These are phyloP conservation scores for Drosophila quadrilineata DNA, from an alignment of 1,140 invertebrate species.

Conservation along the genomic window DNA sequence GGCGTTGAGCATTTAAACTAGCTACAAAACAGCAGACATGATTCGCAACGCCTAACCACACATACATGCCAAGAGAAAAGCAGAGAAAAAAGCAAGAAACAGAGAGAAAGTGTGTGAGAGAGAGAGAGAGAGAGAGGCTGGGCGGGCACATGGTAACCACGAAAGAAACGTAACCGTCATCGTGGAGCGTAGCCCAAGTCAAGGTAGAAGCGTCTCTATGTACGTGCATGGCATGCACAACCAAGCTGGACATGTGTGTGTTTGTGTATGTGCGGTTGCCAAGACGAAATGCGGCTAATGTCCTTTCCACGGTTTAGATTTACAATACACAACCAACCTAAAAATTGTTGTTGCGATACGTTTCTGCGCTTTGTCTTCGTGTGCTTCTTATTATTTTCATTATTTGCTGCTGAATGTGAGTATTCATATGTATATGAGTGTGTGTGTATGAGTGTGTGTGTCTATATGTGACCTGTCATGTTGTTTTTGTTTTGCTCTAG, in stretches of 20 bases:
- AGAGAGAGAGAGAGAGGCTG: background rate
- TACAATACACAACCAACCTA: constrained; percentile 63
- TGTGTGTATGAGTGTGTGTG: background rate
- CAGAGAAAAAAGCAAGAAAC: background rate
- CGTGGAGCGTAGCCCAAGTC: constrained; percentile 21
- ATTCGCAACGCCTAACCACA: constrained; percentile 23
- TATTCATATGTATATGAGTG: background rate
- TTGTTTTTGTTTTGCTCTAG: too few species aligned
- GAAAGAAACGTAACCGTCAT: constrained; percentile 4
- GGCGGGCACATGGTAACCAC: background rate
- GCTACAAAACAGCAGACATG: constrained; percentile 73
- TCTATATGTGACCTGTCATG: background rate
- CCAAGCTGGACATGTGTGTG: constrained; percentile 29
- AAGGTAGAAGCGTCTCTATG: constrained; percentile 42
- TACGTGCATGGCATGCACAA: constrained; percentile 54
- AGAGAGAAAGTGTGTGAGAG: too few species aligned
- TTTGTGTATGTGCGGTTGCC: constrained; percentile 41
- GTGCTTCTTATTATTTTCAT: background rate
- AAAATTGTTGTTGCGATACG: constrained; percentile 50
- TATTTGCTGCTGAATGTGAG: too few species aligned
- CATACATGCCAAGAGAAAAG: background rate
- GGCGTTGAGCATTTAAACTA: constrained; percentile 78
- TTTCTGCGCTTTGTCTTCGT: constrained; percentile 20
- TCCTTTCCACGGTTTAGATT: constrained; percentile 67
- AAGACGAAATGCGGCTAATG: constrained; percentile 79